A percentile compares a stretch with the other conserved stretches of the same genome.
phyloP scores from a whole-genome alignment of 2,797 vertebrate species.

The Phalanger gymnotis region DNA sequence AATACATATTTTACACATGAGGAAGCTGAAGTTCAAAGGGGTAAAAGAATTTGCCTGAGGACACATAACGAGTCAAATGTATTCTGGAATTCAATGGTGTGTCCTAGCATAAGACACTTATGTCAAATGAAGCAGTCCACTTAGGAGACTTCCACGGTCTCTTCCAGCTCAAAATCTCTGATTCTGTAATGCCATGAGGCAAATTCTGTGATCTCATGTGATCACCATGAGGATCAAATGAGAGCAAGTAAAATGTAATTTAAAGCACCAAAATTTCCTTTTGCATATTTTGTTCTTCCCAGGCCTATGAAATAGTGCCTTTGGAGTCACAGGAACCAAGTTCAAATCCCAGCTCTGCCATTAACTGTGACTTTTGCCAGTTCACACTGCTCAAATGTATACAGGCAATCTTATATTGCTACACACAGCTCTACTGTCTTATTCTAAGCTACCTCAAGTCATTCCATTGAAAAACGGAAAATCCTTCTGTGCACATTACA shows the following conservation, averaged over 20 bases:
- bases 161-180: no score
- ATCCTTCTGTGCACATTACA: constrained; percentile 56
- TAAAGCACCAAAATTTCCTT: constrained; percentile 45
- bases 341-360: neutral
- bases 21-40: neutral
- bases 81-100: neutral
- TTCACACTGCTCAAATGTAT: constrained; percentile 5
- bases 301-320: constrained; percentile 10
- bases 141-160: neutral
- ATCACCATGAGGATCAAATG: neutral
- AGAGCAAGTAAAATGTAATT: neutral
- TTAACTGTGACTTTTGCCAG: neutral
- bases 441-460: constrained; percentile 23
- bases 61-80: neutral
- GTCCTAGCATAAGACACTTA: neutral
- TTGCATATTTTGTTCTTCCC: neutral
- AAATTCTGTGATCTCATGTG: neutral
- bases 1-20: neutral
- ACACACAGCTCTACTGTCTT: neutral
- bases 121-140: neutral
- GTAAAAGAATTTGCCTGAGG: neutral
- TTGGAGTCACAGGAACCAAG: neutral
- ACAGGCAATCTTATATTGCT: constrained; percentile 78
- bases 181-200: constrained; percentile 28
- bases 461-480: constrained; percentile 38